Base-by-base conservation (phyloP, 2,797 vertebrate species). In the Danio albolineatus region DNA sequence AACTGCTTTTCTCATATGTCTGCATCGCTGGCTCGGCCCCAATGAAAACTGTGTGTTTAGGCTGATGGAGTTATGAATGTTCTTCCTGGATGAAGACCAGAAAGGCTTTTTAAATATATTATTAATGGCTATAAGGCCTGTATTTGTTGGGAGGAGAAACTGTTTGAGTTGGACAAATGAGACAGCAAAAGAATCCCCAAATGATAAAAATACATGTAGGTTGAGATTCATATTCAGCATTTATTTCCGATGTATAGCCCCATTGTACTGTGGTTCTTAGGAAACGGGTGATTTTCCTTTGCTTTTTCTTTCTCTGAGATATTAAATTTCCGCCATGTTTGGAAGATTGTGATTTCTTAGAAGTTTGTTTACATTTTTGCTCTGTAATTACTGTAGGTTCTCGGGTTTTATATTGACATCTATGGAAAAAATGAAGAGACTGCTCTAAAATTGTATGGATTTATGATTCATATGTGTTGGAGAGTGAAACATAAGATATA, bases 21-120 rank as follows among this genome's bases (percentile, higher is more conserved):
- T 83, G 70, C 64, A 62, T 75, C 83, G 60, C 76, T 89, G 88
- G 88, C 82, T 4, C 2, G 14, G 7, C 16, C 60, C 85, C 86
- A 86, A 78, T 82, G 62, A 84, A 87, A 88, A 84, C 85, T 81
- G 74, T 87, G 85, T 75, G 80, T 88, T 85, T 84, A 82, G 84
- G 83, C 79, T 84, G 86, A 86, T 86, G 83, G 84, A 86, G 74
- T 84, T 85, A 81, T 84, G 85, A 89, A 84, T 85, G 85, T 87
- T 84, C 82, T 83, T 56, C 77, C 76, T 87, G 86, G 82, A 80
- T 70, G 43, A 49, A 67, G 65, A 82, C 83, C 81, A 78, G 73
- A 62, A 80, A 82, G 83, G 83, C 72, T 82, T 85, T 85, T 82
- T 84, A 74, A 86, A 78, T 83, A 48, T 85, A 82, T 87, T 89